Evolutionary conservation across 2,113 vertebrate species (phyloP).

Genomic region (Notarius lentiginosus): DNA sequence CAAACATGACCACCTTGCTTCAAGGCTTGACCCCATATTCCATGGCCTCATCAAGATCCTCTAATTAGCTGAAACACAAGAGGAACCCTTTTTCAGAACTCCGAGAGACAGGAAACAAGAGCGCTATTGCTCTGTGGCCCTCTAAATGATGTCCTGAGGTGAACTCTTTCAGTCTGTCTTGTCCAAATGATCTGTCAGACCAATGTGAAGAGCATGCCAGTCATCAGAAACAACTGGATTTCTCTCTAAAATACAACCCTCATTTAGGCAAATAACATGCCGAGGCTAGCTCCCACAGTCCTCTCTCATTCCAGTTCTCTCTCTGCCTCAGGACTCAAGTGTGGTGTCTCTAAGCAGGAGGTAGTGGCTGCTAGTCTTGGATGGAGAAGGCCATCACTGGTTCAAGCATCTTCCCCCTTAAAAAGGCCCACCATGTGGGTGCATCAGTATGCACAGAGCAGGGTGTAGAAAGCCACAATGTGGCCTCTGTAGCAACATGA

Average conservation of each 20-base stretch:
- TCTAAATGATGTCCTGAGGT: slow-evolving; percentile 29
- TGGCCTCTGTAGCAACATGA: slow-evolving; percentile 36
- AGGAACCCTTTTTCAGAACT: slow-evolving; percentile 12
- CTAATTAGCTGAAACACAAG: slow-evolving; percentile 47
- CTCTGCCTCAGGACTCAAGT: slow-evolving; percentile 28
- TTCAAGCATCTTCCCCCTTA: slow-evolving; percentile 24
- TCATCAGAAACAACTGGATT: slow-evolving; percentile 28
- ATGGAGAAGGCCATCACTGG: slow-evolving; percentile 10
- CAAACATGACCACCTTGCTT: slow-evolving; percentile 29
- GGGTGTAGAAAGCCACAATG: slow-evolving; percentile 38
- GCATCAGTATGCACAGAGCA: slow-evolving; percentile 25
- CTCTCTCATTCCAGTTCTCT: slow-evolving; percentile 4
- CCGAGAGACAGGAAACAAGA: slow-evolving; percentile 24
- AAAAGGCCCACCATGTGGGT: slow-evolving; percentile 25
- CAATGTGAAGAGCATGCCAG: slow-evolving; percentile 15
- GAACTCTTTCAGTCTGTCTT: slow-evolving; percentile 24
- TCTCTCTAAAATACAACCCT: slow-evolving; percentile 28
- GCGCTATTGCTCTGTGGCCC: slow-evolving; percentile 24
- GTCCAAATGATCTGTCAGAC: slow-evolving; percentile 27
- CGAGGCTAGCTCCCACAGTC: slow-evolving; percentile 14
- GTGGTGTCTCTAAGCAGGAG: slow-evolving; percentile 39
- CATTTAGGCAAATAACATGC: slow-evolving; percentile 21
- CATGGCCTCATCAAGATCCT: slow-evolving; percentile 22
- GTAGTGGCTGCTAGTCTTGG: slow-evolving; percentile 48
- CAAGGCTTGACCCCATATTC: slow-evolving; percentile 29